Percentiles rank a stretch among this genome's conserved stretches.
These are phyloP conservation scores for Resseliella maxima DNA, from an alignment of 2,888 invertebrate species.

Conservation along the genomic window DNA sequence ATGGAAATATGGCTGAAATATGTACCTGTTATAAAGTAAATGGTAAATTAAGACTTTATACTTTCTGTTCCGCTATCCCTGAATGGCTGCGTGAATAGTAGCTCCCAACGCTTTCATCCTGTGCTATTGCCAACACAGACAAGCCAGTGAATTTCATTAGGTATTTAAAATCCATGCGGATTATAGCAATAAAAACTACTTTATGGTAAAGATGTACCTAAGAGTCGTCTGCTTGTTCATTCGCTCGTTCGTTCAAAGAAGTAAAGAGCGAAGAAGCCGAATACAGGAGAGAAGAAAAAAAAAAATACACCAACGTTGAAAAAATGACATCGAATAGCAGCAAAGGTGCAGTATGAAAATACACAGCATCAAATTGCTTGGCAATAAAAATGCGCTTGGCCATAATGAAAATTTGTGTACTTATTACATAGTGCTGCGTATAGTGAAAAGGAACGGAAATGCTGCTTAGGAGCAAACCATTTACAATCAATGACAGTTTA, in stretches of 20 bases:
- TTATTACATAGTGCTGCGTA: not conserved
- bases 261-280: no score
- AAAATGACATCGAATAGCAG: not conserved
- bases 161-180: conserved; percentile 37
- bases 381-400: conserved; percentile 37
- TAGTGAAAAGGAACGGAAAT: not conserved
- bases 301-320: no score
- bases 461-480: conserved; percentile 23
- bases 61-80: not conserved
- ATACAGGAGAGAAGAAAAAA: no score
- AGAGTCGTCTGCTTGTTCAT: not conserved
- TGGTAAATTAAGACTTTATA: conserved; percentile 17
- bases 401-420: conserved; percentile 54
- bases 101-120: not conserved
- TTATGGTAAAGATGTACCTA: conserved; percentile 46
- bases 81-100: not conserved
- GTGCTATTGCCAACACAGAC: not conserved
- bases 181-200: conserved; percentile 55
- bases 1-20: conserved; percentile 45
- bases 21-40: conserved; percentile 53
- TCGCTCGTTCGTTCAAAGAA: no score
- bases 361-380: not conserved
- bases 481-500: not conserved
- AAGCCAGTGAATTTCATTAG: conserved; percentile 15
- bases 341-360: not conserved